Base-by-base conservation (phyloP, 2,888 invertebrate genomes). In the Diplazon laetatorius region DNA sequence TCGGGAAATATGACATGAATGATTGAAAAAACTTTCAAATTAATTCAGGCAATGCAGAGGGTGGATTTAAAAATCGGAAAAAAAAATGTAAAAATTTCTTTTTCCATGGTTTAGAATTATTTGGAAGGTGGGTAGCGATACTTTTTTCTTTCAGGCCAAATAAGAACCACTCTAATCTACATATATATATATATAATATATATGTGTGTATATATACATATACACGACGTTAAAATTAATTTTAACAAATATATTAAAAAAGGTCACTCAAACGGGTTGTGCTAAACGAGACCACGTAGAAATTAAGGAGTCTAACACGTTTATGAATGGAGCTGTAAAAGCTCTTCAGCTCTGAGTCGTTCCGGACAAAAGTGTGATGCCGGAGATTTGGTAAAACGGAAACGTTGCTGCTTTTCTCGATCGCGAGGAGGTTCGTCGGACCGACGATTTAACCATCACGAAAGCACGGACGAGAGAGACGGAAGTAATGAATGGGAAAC, bases 401-500 rank as follows among this genome's bases (percentile, higher is more conserved):
- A 4, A 4, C 14, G 8, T 25, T 30, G 30, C 10, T 55, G 55
- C 55, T 55, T 30, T 55, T 55, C 14, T 55, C 30, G 14, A 55
- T 55, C 55, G 55, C 55, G 16, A 25, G 14, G 55, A 30, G 30
- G 30, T 30, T 55, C 30, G 55, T 52, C 18, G 20, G n/a, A 37
- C n/a, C 20, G 9, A 18, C n/a, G 18, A 48, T 48, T 20, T 37
- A 48, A 65, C 30, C 48, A 30, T 30, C 18, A 16, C 10, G 22
- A 14, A 9, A 63, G 62, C 46, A 9, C 16, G 12, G 18, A 37
- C 44, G 18, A 60, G 39, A 39, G 22, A 48, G 68, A 46, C 44
- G 44, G 30, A 46, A 30, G 50, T 50, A 55, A 66, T 52, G 44
- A 57, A 57, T 14, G 72, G 46, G 62, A 63, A n/a, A 66, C 52